Conservation (phyloP, 2,888 invertebrate species). For the Idaea straminata region DNA sequence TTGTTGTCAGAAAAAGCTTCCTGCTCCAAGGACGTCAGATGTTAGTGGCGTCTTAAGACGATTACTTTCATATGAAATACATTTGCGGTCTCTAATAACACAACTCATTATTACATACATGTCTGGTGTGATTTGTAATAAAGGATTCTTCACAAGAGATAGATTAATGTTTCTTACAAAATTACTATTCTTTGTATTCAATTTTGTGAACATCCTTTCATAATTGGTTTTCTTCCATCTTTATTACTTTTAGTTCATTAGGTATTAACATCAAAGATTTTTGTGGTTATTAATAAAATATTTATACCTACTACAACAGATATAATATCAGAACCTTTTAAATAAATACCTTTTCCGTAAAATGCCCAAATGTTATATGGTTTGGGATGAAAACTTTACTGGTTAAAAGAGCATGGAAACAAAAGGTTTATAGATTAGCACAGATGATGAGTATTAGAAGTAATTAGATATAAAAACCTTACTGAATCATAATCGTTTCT, state of each 20-base stretch:
- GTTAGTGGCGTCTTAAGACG: not conserved
- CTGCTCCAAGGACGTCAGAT: constrained; percentile 7
- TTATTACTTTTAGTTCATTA: not conserved
- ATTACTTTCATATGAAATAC: constrained; percentile 2
- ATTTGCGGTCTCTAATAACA: not conserved
- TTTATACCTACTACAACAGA: no score
- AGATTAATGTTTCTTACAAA: not conserved
- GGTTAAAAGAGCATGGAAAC: no score
- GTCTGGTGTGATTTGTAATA: not conserved
- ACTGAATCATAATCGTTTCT: no score
- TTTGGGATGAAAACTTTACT: no score
- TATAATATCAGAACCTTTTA: no score
- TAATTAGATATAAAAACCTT: no score
- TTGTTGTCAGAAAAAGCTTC: constrained; percentile 7
- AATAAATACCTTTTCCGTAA: no score
- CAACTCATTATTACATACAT: not conserved
- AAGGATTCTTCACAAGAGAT: not conserved
- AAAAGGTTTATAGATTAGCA: no score
- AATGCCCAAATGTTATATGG: no score
- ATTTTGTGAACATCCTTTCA: not conserved
- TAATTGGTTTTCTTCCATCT: not conserved
- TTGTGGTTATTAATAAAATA: no score
- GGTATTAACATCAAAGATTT: no score
- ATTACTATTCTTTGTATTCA: not conserved
- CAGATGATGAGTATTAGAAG: no score